phyloP scores from a whole-genome alignment of 1,140 invertebrate species.

The Spodoptera litura region DNA sequence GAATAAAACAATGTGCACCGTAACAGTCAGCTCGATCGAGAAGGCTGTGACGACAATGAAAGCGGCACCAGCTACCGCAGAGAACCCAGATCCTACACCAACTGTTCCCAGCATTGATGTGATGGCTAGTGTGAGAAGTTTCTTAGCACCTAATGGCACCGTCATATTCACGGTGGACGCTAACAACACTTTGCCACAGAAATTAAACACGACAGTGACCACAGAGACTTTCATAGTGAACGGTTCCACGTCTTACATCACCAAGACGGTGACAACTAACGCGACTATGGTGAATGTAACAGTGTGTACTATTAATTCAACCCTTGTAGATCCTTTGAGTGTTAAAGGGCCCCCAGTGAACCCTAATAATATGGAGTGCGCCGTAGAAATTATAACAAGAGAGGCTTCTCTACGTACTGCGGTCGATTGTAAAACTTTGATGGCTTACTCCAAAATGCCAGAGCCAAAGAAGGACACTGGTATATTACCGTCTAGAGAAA shows the following conservation, averaged over 20 bases:
- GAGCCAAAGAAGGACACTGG: constrained; percentile 68
- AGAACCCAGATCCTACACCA: too few species aligned
- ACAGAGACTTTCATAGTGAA: neutral
- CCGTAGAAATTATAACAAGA: constrained; percentile 71
- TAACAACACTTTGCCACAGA: neutral
- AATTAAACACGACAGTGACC: neutral
- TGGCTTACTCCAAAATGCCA: constrained; percentile 73
- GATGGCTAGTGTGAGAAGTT: neutral
- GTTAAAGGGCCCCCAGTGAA: constrained; percentile 68
- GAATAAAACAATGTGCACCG: constrained; percentile 63
- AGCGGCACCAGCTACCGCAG: neutral
- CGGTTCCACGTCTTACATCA: constrained; percentile 17
- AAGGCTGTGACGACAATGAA: constrained; percentile 23
- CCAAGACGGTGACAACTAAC: constrained; percentile 41
- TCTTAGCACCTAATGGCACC: neutral
- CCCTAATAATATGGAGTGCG: constrained; percentile 68
- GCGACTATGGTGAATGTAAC: constrained; percentile 53
- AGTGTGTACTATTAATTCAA: constrained; percentile 48
- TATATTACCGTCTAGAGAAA: constrained; percentile 68
- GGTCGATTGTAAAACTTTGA: constrained; percentile 70
- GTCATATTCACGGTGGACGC: neutral
- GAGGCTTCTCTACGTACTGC: constrained; percentile 58
- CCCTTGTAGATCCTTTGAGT: constrained; percentile 63
- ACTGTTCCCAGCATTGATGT: too few species aligned
- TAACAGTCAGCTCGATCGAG: constrained; percentile 47